Base-by-base conservation (phyloP, 53 echinoderm and acorn worm species). In the Arbacia lixula region DNA sequence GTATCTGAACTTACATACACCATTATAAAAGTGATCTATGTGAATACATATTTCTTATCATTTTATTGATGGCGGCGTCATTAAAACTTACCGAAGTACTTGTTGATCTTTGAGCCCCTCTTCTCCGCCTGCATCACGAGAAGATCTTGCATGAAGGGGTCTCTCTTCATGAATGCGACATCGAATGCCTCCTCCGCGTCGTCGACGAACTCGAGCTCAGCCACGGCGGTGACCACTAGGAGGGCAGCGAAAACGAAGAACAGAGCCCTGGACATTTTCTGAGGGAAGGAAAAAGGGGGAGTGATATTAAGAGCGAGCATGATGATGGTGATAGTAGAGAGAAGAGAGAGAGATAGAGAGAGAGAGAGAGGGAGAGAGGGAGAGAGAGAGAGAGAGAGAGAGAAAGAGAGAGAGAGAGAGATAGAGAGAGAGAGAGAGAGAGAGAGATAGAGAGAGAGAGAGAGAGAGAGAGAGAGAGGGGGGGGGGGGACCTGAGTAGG, bases 61-160 rank as follows among this genome's bases (percentile, higher is more conserved):
- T 51, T 51, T 17, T 2, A 49, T 58, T 58, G 24, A 5, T 24
- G 38, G 2, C n/a, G 26, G 29, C 6, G 49, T 10, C 14, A 14
- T 46, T 10, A 14, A 46, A n/a, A 36, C 75, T 75, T 34, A 75
- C 75, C 75, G 55, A 75, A 52, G 21, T 75, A 75, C 35, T 75
- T 75, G 36, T 75, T 75, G 34, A 75, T 75, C 36, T 75, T 52
- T 29, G 75, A 52, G 28, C 75, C 75, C 28, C 75, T 75, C 75
- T 75, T 75, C 53, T 33, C 6, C 6, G 75, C 75, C n/a, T n/a
- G n/a, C n/a, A n/a, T n/a, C 36, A 75, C 1, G 33, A 32, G 36
- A 9, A 75, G 35, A 0, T 75, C 75, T 55, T 53, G 54, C 75
- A 75, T 75, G 52, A 32, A 53, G 33, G 75, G 55, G 10, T 75